Evolutionary conservation across 2,888 invertebrate species (phyloP).

Genomic region (Acleris laterana): DNA sequence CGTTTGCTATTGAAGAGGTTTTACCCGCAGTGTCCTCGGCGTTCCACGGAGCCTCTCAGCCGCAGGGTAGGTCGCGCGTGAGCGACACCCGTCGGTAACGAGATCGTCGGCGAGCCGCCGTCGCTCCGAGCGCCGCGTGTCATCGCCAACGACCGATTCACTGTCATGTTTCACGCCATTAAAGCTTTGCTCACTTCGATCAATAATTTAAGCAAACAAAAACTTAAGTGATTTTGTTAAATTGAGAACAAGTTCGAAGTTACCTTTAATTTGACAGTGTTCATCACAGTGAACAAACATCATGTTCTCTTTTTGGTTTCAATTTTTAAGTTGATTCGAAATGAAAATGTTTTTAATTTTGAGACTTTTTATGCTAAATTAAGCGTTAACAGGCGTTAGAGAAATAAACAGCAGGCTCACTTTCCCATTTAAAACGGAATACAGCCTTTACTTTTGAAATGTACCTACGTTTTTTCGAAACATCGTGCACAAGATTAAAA

Average conservation of each 20-base stretch:
- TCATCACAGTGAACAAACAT: too few species aligned
- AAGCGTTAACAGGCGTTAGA: too few species aligned
- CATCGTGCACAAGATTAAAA: not conserved
- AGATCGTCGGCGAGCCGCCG: constrained; percentile 15
- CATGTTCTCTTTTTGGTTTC: too few species aligned
- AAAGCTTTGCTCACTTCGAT: not conserved
- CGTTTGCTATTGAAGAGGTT: not conserved
- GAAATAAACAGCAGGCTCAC: too few species aligned
- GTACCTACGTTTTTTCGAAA: not conserved
- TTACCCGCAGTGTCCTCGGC: not conserved
- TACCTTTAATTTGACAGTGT: too few species aligned
- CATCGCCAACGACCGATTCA: constrained; percentile 15
- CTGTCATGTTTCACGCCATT: constrained; percentile 17
- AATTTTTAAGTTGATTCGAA: too few species aligned
- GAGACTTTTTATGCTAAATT: too few species aligned
- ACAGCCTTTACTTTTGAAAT: not conserved
- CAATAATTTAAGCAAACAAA: too few species aligned
- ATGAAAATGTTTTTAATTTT: too few species aligned
- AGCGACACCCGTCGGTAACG: not conserved
- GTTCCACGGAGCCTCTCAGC: not conserved
- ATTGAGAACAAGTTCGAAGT: too few species aligned
- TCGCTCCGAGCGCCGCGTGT: constrained; percentile 30
- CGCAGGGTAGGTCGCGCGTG: constrained; percentile 13
- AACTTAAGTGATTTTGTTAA: too few species aligned
- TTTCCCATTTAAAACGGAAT: too few species aligned